These are phyloP conservation scores for Therioaphis trifolii DNA, from an alignment of 2,888 invertebrate species.

Conservation along the genomic window DNA sequence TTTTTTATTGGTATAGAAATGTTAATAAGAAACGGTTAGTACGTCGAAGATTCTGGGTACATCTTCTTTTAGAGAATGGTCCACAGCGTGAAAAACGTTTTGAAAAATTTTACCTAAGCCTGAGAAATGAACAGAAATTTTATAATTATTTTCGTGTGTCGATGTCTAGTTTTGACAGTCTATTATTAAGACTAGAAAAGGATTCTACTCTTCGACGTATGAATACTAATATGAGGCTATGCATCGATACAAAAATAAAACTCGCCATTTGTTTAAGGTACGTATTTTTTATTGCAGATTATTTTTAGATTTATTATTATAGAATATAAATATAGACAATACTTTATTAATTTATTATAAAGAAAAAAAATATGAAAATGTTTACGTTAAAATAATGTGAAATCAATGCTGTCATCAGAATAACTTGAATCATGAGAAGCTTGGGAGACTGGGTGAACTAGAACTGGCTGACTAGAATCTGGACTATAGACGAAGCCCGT, in stretches of 20 bases:
- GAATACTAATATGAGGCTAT: conserved; percentile 17
- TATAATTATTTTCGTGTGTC: conserved; percentile 12
- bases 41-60: neutral
- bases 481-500: too few species aligned
- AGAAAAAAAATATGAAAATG: too few species aligned
- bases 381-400: too few species aligned
- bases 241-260: conserved; percentile 14
- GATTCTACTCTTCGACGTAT: conserved; percentile 14
- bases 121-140: conserved; percentile 6
- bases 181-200: neutral
- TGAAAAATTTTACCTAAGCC: conserved; percentile 20
- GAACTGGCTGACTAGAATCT: too few species aligned
- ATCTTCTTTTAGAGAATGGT: conserved; percentile 9
- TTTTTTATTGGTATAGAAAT: conserved; percentile 14
- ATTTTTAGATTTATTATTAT: neutral
- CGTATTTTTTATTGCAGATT: conserved; percentile 1
- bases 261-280: conserved; percentile 2
- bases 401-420: too few species aligned
- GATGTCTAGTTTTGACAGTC: neutral
- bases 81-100: neutral
- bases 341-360: too few species aligned
- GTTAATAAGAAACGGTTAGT: neutral
- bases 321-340: neutral
- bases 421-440: too few species aligned
- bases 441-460: too few species aligned